Conservation (phyloP, 1,140 invertebrate species). For the Heterodera schachtii region DNA sequence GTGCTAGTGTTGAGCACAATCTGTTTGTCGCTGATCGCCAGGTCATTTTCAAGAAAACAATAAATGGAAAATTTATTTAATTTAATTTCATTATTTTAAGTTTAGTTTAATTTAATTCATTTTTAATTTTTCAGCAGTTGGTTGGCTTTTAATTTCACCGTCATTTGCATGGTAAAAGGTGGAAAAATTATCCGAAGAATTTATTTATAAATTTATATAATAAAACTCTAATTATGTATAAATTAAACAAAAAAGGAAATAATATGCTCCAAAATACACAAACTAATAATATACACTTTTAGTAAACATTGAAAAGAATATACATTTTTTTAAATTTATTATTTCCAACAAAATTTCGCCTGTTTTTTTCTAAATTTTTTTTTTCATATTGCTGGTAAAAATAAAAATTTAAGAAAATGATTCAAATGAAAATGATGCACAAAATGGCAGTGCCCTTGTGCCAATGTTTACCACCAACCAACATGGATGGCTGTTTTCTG, state of each 20-base stretch:
- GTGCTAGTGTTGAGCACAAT: not conserved
- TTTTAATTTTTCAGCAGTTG: not conserved
- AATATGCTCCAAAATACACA: not conserved
- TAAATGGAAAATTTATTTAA: not conserved
- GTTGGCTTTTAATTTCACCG: constrained; percentile 26
- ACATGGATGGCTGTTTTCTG: constrained; percentile 26
- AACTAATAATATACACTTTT: too few species aligned
- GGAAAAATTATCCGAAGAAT: not conserved
- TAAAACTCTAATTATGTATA: too few species aligned
- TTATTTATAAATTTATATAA: too few species aligned
- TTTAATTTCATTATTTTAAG: too few species aligned
- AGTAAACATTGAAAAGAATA: too few species aligned
- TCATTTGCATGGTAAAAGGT: constrained; percentile 27
- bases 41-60: not conserved
- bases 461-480: constrained; percentile 11
- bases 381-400: too few species aligned
- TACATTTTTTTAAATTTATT: too few species aligned
- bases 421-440: not conserved
- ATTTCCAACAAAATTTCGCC: too few species aligned
- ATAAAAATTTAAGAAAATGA: not conserved
- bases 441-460: not conserved
- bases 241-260: not conserved
- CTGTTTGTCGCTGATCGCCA: not conserved
- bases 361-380: too few species aligned
- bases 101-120: too few species aligned